Conservation (phyloP, 2,888 invertebrate species). For the Platycnemis pennipes region DNA sequence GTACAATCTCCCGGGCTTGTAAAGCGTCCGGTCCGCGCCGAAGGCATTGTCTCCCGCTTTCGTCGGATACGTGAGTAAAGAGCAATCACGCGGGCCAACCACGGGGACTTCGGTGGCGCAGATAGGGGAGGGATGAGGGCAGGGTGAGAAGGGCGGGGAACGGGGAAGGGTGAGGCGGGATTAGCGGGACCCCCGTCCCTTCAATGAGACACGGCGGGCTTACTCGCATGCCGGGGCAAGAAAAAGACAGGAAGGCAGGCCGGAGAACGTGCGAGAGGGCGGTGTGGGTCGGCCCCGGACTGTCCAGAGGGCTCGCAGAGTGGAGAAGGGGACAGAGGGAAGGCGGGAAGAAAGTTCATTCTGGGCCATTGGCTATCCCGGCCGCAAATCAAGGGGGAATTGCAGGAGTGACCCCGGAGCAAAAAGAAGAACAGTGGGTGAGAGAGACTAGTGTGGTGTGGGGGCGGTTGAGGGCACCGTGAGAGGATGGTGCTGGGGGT, state of each 20-base stretch:
- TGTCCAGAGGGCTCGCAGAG: not conserved
- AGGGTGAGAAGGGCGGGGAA: not conserved
- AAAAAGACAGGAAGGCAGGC: no score
- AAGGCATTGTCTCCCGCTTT: not conserved
- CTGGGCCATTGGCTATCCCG: constrained; percentile 6
- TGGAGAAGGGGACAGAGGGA: not conserved
- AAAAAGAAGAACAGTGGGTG: constrained; percentile 11
- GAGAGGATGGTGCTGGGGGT: not conserved
- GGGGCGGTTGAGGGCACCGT: not conserved
- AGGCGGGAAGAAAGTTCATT: not conserved
- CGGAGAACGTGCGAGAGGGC: not conserved
- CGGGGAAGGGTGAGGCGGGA: not conserved
- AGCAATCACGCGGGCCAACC: no score
- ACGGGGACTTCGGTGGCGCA: no score
- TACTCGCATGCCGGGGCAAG: no score
- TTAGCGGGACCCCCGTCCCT: not conserved
- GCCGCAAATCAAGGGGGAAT: constrained; percentile 23
- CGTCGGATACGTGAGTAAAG: no score
- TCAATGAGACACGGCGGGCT: no score
- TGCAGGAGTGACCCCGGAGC: not conserved
- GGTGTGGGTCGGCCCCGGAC: not conserved
- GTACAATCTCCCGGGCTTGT: no score
- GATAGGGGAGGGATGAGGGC: not conserved
- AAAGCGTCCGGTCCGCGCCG: not conserved
- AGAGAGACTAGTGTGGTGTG: not conserved